Base-by-base conservation (phyloP, 2,888 invertebrate genomes). In the Amphipoea oculea region DNA sequence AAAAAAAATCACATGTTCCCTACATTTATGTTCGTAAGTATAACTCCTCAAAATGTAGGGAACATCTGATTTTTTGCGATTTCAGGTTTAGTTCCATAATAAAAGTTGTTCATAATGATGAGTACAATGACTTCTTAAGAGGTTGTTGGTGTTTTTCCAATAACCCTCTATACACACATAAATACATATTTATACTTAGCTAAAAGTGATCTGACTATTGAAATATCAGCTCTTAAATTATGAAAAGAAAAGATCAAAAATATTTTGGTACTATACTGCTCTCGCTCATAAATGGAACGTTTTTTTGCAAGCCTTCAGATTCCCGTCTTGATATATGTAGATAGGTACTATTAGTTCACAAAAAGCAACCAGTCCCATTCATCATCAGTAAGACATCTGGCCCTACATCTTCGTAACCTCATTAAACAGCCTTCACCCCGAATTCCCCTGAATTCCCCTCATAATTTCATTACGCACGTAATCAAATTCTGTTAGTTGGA, bases 401-500 rank as follows among this genome's bases (percentile, higher is more conserved):
- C 51, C 51, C 40, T 78, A 62, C 66, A 42, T 78, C 71, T 70
- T 36, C 7, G 42, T 86, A 86, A 84, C 79, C 57, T 86, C 78
- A 82, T 82, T 82, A 86, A 54, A n/a, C 20, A 63, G 20, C 82
- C 77, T 87, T 85, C 85, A 78, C 80, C 85, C 87, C n/a, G n/a
- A 85, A 78, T 85, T 81, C 73, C 78, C 73, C 78, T n/a, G 78
- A 69, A 76, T 75, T 69, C 69, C 78, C 74, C 65, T 78, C 76
- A 76, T 82, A 87, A 86, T 82, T 82, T 79, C 14, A 86, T 86
- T 85, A 81, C 66, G 70, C 68, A 63, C 45, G 71, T 86, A 82
- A 86, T 86, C 87, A 79, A 86, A 87, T 85, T 86, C 68, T 51
- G 80, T 82, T 86, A 86, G 82, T 82, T 80, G 77, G 78, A 87